These are phyloP conservation scores for Cotesia vestalis DNA, from an alignment of 1,140 invertebrate species.

Conservation along the genomic window DNA sequence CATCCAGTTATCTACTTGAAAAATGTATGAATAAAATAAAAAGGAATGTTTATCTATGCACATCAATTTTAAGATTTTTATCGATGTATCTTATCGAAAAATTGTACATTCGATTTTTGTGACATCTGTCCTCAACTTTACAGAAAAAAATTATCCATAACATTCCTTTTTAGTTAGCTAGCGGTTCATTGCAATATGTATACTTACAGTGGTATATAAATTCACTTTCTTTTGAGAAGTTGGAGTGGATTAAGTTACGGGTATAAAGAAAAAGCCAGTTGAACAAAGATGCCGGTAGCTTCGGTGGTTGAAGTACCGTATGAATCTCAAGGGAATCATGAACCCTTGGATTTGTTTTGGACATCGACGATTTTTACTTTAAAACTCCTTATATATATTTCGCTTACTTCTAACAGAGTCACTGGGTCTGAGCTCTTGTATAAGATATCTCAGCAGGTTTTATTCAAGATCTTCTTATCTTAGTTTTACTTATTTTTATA, in stretches of 20 bases:
- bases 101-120: background rate
- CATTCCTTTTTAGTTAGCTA: constrained; percentile 9
- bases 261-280: background rate
- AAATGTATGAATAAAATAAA: too few relatives aligned
- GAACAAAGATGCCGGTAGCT: constrained; percentile 8
- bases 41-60: too few relatives aligned
- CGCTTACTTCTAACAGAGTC: constrained; percentile 29
- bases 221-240: background rate
- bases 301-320: constrained; percentile 18
- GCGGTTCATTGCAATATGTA: constrained; percentile 14
- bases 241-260: background rate
- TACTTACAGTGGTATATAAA: constrained; percentile 8
- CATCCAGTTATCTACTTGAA: too few relatives aligned
- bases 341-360: constrained; percentile 44
- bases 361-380: constrained; percentile 27
- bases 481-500: background rate
- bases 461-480: constrained; percentile 19
- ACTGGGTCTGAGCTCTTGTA: constrained; percentile 23
- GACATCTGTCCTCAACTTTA: constrained; percentile 9
- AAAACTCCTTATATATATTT: constrained; percentile 28
- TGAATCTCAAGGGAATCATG: constrained; percentile 34
- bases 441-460: constrained; percentile 2
- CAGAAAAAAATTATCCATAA: constrained; percentile 37
- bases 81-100: too few relatives aligned
- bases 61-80: too few relatives aligned